Evolutionary conservation across 2,797 vertebrate species (phyloP), one percentile per base, ranked within the genome.

Genomic region (Naso thynnoides): DNA sequence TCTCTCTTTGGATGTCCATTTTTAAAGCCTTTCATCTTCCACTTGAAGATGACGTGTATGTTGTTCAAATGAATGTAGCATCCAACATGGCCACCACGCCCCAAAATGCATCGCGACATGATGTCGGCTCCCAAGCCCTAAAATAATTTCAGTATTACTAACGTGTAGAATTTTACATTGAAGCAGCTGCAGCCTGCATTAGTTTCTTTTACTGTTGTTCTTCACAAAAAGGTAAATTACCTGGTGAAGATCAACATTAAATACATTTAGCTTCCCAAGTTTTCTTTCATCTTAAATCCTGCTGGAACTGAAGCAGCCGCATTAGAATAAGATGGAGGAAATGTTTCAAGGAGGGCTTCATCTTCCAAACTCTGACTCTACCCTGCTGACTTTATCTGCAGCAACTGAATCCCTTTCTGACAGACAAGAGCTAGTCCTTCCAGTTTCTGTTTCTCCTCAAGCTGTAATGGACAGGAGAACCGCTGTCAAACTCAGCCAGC

Each of bases 341-440:
- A 57, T 68, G 57, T 31, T 71, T 64, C 21, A 61, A 26, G 49
- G 39, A 16, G 45, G 49, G 55, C 61, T 57, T 61, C 62, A 29
- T 38, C 45, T 48, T 49, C 44, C 54, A 18, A 56, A 55, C 14
- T 39, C 36, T 45, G 56, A 50, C 52, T 27, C 26, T 38, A 9
- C 21, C 38, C 24, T 0, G 4, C 66, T 39, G 55, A 61, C 75
- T 64, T 76, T 53, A 62, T 77, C 79, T 76, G 47, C 61, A 49
- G 73, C 62, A 73, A 85, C 0, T 58, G 21, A 64, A 65, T 70
- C 73, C 44, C 18, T 8, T 31, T 60, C 21, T 73, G 70, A 83
- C 79, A 75, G 82, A 71, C 38, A 0, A 36, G 39, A 36, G 49
- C 57, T 73, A 62, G 83, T 78, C 75, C 63, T 36, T 63, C 7